Evolutionary conservation across 2,113 vertebrate genomes (phyloP), one percentile per base, ranked within the genome.

Genomic region (Phocoena sinus): DNA sequence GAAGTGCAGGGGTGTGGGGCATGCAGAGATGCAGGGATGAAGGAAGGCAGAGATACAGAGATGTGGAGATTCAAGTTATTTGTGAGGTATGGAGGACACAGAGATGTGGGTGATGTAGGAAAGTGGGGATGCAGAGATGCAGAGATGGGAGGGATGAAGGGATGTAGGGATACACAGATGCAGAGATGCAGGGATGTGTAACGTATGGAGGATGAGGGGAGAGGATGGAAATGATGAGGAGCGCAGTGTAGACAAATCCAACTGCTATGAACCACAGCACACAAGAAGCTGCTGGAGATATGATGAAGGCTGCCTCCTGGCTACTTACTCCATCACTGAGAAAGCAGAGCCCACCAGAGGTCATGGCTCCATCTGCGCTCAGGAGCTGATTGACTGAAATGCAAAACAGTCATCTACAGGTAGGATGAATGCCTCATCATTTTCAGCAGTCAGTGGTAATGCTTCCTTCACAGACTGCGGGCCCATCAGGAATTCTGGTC

Each of bases 361-460:
- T 58, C 91, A 2, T 0, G 31, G 12, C 68, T 95, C 95, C 13
- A 21, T 76, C 84, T 96, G 77, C 90, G 86, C 82, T 97, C 68
- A 68, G 80, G 96, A 74, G 36, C 67, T 90, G 92, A 95, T 94
- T 89, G 79, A 97, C 86, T 91, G 84, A 97, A 97, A 97, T 97
- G 86, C 67, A 96, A 97, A 98, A 65, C 96, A 98, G 91, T 94
- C 95, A 53, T 38, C 85, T 73, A 94, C 97, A 53, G 82, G 77
- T 36, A 63, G 93, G 94, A 98, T 89, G 84, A 98, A 97, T 97
- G 70, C 65, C 94, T 97, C 95, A 63, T 96, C 96, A 91, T 94
- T 98, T 97, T 97, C 90, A 96, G 93, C 91, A 73, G 91, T 94
- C 82, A 21, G n/a, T 65, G 89, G 95, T 92, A 97, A 98, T 91